Percentiles rank a stretch among this genome's conserved stretches.
Conservation (phyloP, 2,888 invertebrate species). For the Amblyjoppa proteus region DNA sequence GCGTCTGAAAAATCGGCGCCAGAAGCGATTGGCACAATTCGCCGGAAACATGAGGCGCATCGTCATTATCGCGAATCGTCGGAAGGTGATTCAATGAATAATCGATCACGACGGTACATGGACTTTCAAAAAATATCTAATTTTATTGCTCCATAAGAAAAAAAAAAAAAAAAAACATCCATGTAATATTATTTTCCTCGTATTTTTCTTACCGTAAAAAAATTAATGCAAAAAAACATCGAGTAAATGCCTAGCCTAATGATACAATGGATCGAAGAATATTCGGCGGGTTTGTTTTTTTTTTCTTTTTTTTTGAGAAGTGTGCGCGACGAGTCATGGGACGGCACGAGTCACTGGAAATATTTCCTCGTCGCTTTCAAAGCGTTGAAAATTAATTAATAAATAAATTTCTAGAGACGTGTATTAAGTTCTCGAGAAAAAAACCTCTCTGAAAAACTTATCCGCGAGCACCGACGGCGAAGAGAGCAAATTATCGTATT, state of each 20-base stretch:
- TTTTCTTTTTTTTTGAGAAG: slow-evolving; percentile 20
- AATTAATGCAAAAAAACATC: slow-evolving; percentile 27
- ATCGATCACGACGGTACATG: background rate
- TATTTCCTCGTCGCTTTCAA: background rate
- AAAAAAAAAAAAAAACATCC: slow-evolving; percentile 34
- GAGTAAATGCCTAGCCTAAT: slow-evolving; percentile 25
- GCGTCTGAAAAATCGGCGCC: background rate
- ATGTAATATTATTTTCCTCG: slow-evolving; percentile 7
- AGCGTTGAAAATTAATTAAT: slow-evolving; percentile 23
- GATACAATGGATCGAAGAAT: slow-evolving; percentile 36
- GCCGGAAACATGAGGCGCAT: slow-evolving; percentile 21
- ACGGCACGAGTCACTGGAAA: slow-evolving; percentile 17
- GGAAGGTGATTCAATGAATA: slow-evolving; percentile 27
- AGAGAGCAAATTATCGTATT: slow-evolving; percentile 27
- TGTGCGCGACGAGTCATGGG: background rate
- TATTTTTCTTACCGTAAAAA: slow-evolving; percentile 55
- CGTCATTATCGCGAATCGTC: slow-evolving; percentile 29
- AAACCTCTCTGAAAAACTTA: slow-evolving; percentile 32
- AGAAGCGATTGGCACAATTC: slow-evolving; percentile 22
- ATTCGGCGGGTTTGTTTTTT: slow-evolving; percentile 13
- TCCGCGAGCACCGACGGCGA: background rate
- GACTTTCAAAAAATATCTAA: slow-evolving; percentile 62
- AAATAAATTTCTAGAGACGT: slow-evolving; percentile 13
- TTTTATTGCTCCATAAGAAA: slow-evolving; percentile 51
- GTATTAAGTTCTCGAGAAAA: slow-evolving; percentile 46